phyloP scores from a whole-genome alignment of 2,888 invertebrate species.

The Tachina lurida region DNA sequence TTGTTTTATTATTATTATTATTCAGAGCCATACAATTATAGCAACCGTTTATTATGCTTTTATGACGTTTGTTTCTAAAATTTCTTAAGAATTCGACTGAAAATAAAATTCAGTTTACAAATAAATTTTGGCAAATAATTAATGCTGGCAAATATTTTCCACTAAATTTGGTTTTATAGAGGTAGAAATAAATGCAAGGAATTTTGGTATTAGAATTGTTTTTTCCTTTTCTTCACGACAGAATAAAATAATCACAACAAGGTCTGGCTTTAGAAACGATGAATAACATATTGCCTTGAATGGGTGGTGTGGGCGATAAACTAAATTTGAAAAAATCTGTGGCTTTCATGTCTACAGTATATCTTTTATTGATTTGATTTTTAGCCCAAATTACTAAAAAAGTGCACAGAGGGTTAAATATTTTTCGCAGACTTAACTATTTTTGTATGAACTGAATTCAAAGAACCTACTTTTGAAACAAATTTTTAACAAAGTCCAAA shows the following conservation, averaged over 20 bases:
- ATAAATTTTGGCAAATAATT: background rate
- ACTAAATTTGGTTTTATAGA: conserved; percentile 39
- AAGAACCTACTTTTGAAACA: no score
- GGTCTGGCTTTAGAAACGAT: background rate
- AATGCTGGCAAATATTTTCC: conserved; percentile 13
- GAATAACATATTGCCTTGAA: background rate
- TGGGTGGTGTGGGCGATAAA: no score
- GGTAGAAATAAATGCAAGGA: conserved; percentile 22
- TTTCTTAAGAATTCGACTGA: conserved; percentile 64
- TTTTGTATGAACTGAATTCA: no score
- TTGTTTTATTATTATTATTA: conserved; percentile 4
- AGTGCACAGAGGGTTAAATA: no score
- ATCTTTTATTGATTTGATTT: no score
- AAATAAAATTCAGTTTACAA: conserved; percentile 20
- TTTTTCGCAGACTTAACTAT: no score
- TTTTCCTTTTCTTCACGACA: background rate
- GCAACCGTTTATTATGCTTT: conserved; percentile 68
- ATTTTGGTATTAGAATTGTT: background rate
- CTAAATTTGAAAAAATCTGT: no score
- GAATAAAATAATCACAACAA: no score
- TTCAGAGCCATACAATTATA: conserved; percentile 58
- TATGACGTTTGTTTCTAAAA: conserved; percentile 64
- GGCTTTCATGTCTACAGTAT: no score
- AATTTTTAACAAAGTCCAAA: no score
- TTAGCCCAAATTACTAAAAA: no score